These are phyloP conservation scores for Brachyrhaphis roseni DNA, from an alignment of 2,797 vertebrate species.

Conservation along the genomic window DNA sequence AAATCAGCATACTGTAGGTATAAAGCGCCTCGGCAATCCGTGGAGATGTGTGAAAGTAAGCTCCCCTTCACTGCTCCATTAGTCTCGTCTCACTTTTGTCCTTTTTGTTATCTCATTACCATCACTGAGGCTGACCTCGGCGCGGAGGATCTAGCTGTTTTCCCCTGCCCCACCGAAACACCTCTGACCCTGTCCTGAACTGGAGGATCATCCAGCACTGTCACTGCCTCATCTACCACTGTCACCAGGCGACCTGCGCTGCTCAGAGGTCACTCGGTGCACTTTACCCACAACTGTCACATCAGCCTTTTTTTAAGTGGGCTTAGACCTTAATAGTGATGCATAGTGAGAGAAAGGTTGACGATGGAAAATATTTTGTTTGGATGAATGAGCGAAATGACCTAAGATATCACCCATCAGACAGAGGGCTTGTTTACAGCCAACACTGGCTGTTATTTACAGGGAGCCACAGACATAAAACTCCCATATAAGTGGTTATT, in stretches of 20 bases:
- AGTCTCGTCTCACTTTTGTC: constrained; percentile 76
- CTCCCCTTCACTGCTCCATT: constrained; percentile 61
- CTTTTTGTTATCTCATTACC: constrained; percentile 80
- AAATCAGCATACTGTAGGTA: constrained; percentile 76
- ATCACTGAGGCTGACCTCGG: constrained; percentile 77
- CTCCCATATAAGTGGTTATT: constrained; percentile 63
- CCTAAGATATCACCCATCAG: constrained; percentile 62
- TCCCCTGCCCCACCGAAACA: constrained; percentile 69
- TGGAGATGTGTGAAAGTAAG: constrained; percentile 68
- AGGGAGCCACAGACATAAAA: constrained; percentile 62
- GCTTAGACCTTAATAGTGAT: constrained; percentile 13
- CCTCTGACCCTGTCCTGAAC: constrained; percentile 81
- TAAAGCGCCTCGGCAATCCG: constrained; percentile 63
- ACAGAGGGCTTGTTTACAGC: constrained; percentile 76
- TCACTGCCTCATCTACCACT: constrained; percentile 81
- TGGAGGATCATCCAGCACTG: constrained; percentile 84
- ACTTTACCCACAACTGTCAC: constrained; percentile 30
- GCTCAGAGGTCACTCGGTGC: constrained; percentile 55
- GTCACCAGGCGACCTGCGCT: constrained; percentile 60
- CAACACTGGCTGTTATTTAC: constrained; percentile 77
- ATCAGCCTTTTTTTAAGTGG: constrained; percentile 20
- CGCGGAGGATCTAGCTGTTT: constrained; percentile 72
- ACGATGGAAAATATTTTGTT: constrained; percentile 44
- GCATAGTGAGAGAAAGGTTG: constrained; percentile 1
- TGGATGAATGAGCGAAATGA: constrained; percentile 53